These are phyloP conservation scores for Parambassis ranga DNA, from an alignment of 2,797 vertebrate species.

Conservation along the genomic window DNA sequence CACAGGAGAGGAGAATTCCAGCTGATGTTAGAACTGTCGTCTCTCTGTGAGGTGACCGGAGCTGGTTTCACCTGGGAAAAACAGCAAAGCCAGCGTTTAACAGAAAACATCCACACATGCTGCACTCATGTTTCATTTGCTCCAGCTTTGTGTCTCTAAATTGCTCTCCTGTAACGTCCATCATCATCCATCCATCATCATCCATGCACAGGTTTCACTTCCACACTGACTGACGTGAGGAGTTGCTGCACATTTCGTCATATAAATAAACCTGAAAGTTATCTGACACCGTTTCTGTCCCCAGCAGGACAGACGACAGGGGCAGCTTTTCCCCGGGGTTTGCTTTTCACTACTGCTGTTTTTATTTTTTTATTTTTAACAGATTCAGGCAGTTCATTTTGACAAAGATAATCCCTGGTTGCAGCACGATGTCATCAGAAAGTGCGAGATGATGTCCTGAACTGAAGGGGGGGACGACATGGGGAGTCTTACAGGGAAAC, in stretches of 20 bases:
- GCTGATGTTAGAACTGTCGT: constrained; percentile 30
- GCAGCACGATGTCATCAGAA: constrained; percentile 43
- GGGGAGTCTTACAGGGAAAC: background rate
- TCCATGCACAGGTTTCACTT: constrained; percentile 4
- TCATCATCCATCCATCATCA: background rate
- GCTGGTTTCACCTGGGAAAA: constrained; percentile 27
- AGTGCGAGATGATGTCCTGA: constrained; percentile 9
- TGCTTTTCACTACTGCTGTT: background rate
- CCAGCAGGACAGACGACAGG: constrained; percentile 20
- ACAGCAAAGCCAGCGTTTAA: constrained; percentile 42
- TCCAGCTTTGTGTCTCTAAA: constrained; percentile 3
- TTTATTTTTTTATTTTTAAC: too few species aligned
- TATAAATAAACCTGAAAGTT: constrained; percentile 33
- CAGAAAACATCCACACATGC: constrained; percentile 4
- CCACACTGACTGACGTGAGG: constrained; percentile 11
- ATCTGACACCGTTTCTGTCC: constrained; percentile 34
- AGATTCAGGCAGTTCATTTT: too few species aligned
- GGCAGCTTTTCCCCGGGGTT: constrained; percentile 12
- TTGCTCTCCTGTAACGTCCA: constrained; percentile 9
- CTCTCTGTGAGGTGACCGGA: constrained; percentile 25
- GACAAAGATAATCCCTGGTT: constrained; percentile 12
- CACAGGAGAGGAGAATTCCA: constrained; percentile 38
- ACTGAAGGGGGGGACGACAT: background rate
- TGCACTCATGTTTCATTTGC: constrained; percentile 5
- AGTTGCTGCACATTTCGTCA: constrained; percentile 56